Evolutionary conservation across 1,140 invertebrate genomes (phyloP).

Genomic region (Pemphigus obesinymphae): DNA sequence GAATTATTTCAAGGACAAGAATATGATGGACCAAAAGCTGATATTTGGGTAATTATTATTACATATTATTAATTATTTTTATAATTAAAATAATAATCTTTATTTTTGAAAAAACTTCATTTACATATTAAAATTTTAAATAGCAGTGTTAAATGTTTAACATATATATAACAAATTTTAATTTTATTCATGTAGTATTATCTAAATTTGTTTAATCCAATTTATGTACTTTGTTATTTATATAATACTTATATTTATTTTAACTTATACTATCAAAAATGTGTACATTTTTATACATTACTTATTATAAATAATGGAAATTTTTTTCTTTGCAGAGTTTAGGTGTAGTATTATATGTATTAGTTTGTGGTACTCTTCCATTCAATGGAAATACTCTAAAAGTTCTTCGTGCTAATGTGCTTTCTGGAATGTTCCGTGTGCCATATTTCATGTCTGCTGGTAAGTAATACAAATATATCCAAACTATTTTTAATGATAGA

Average conservation of each 20-base stretch:
- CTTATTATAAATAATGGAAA: not conserved
- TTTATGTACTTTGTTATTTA: not conserved
- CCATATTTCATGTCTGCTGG: constrained; percentile 90
- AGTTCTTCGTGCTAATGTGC: constrained; percentile 71
- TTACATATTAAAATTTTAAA: no score
- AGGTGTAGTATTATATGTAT: constrained; percentile 87
- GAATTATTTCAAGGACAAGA: constrained; percentile 95
- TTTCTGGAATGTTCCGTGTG: constrained; percentile 82
- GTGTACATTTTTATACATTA: not conserved
- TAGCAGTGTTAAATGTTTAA: no score
- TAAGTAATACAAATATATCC: constrained; percentile 51
- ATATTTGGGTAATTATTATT: constrained; percentile 80
- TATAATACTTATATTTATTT: not conserved
- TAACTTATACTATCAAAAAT: no score
- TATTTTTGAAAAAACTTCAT: no score
- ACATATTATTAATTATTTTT: not conserved
- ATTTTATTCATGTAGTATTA: not conserved
- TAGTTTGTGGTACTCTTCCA: constrained; percentile 85
- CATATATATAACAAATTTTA: no score
- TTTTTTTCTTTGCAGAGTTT: constrained; percentile 63
- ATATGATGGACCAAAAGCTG: constrained; percentile 93
- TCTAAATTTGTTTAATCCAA: not conserved
- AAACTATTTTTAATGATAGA: not conserved
- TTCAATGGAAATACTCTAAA: constrained; percentile 86
- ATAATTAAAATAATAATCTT: no score